A percentile compares a stretch with the other conserved stretches of the same genome.
These are phyloP conservation scores for Gymnogyps californianus DNA, from an alignment of 2,113 vertebrate genomes.

Conservation along the genomic window DNA sequence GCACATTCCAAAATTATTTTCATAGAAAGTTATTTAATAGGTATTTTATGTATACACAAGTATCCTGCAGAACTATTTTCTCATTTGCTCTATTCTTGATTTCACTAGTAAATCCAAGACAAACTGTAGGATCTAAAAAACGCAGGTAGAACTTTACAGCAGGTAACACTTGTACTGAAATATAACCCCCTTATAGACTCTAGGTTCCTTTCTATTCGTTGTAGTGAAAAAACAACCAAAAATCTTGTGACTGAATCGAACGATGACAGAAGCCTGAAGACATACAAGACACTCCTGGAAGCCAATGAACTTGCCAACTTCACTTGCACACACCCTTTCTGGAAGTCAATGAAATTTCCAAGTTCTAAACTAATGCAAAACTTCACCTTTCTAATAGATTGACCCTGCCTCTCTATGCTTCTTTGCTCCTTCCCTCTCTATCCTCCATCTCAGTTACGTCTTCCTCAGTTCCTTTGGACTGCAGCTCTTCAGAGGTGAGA, in stretches of 20 bases:
- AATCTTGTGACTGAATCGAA: not conserved
- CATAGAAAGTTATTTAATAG: not conserved
- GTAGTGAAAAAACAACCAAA: not conserved
- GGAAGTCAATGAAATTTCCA: not conserved
- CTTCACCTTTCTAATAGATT: not conserved
- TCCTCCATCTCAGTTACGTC: not conserved
- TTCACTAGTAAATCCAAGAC: not conserved
- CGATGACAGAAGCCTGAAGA: not conserved
- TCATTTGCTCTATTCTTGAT: not conserved
- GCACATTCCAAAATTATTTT: not conserved
- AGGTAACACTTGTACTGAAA: not conserved
- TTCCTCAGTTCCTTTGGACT: not conserved
- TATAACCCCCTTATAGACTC: not conserved
- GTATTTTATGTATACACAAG: not conserved
- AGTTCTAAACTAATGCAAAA: not conserved
- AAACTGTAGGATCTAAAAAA: not conserved
- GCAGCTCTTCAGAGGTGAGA: not conserved
- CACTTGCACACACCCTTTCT: not conserved
- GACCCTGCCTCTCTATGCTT: accelerated
- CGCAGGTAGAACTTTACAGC: not conserved
- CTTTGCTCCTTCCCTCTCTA: not conserved
- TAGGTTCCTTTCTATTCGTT: not conserved
- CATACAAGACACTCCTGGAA: not conserved
- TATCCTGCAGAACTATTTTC: not conserved
- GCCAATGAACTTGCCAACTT: not conserved